Evolutionary conservation across 2,797 vertebrate species (phyloP), one percentile per base, ranked within the genome.

Genomic region (Falco cherrug): DNA sequence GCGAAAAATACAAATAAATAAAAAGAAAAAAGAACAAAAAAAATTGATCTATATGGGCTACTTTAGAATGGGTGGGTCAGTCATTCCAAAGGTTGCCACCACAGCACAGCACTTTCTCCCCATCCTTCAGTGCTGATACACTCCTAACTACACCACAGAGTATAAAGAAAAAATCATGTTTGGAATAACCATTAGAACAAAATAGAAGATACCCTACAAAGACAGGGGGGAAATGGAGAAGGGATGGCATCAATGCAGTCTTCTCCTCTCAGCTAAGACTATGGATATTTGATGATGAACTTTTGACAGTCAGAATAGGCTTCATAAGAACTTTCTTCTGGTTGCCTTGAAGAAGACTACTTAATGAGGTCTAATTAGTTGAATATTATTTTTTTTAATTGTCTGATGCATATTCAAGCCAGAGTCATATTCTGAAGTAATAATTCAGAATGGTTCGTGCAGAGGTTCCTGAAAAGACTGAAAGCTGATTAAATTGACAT

Each of bases 191-290:
- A 73, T 33, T 65, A 82, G 73, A 54, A 50, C 9, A 71, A 81
- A 71, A 68, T 9, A 77, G n/a, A 81, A 81, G 21, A 26, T 18
- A 41, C 7, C 35, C 21, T 35, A 57, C 15, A 64, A 84, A 68
- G 29, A 35, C 0, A 1, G 11, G 3, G 3, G 2, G 3, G 3
- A 29, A 45, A 71, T 6, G 7, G 37, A 74, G 39, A 75, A 71
- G 24, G 11, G 14, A 56, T 57, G 39, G 16, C 45, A 64, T n/a
- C 75, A 50, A 50, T 67, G 26, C 67, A 68, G 10, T 37, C 29
- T 29, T 85, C 69, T 81, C 11, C 80, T 87, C 33, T 67, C 81
- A 39, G n/a, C 26, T 79, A 37, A 47, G 13, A 28, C 28, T 29
- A 43, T 20, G 37, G 76, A 39, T 5, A 39, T 47, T n/a, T 50